phyloP scores from a whole-genome alignment of 2,888 invertebrate species.

The Polydesmus complanatus region DNA sequence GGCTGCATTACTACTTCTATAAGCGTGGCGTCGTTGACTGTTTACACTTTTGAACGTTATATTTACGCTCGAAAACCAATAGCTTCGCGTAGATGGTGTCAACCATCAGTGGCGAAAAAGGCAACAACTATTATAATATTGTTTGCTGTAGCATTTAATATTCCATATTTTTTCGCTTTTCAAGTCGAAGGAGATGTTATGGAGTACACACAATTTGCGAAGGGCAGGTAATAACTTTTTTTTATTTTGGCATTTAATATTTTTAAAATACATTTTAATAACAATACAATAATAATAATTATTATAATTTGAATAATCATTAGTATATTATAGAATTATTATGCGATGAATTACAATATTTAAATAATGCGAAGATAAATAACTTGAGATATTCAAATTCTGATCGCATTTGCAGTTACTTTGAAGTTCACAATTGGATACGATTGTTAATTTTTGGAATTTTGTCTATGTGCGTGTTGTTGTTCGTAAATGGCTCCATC shows the following conservation, averaged over 20 bases:
- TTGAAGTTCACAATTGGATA: not conserved
- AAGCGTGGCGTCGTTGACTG: not conserved
- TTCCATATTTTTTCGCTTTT: slow-evolving; percentile 9
- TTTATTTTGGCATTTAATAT: no score
- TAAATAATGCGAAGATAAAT: no score
- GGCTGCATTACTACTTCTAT: not conserved
- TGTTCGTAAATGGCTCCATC: not conserved
- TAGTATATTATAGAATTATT: no score
- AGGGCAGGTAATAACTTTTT: not conserved
- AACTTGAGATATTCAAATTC: no score
- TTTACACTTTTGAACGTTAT: slow-evolving; percentile 4
- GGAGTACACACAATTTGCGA: not conserved
- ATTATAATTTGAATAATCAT: no score
- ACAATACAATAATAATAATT: no score
- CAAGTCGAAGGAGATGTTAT: slow-evolving; percentile 2
- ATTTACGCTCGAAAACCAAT: not conserved
- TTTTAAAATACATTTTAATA: no score
- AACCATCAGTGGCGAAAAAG: not conserved
- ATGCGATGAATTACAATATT: no score
- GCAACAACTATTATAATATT: not conserved
- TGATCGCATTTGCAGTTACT: not conserved
- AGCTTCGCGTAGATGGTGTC: slow-evolving; percentile 1
- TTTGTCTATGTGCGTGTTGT: not conserved
- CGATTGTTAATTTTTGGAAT: slow-evolving; percentile 2
- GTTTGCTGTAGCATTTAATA: slow-evolving; percentile 2